Conservation (phyloP, 2,113 vertebrate genomes). For the Anhinga rufa region DNA sequence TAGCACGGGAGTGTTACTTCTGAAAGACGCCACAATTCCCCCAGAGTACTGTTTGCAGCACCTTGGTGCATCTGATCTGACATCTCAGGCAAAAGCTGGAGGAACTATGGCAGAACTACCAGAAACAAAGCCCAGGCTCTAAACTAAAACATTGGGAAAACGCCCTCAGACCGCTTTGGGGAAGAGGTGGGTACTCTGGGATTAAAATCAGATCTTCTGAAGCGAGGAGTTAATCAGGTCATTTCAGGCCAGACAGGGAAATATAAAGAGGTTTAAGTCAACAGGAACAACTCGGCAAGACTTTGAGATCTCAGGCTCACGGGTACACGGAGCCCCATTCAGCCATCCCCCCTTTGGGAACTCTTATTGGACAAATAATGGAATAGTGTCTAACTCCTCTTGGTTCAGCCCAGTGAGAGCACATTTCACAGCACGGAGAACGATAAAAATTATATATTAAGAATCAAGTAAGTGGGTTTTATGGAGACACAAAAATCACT, state of each 20-base stretch:
- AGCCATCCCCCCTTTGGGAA: neutral
- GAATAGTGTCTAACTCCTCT: accelerated
- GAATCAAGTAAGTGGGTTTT: neutral
- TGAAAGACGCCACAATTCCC: neutral
- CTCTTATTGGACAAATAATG: accelerated
- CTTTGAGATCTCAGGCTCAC: neutral
- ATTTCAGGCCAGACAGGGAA: neutral
- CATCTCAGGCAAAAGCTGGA: neutral
- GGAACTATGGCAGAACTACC: neutral
- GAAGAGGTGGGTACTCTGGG: neutral
- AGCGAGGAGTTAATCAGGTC: neutral
- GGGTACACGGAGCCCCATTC: accelerated
- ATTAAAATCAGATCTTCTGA: neutral
- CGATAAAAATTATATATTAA: neutral
- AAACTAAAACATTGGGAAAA: neutral
- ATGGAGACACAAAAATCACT: neutral
- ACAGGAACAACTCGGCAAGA: neutral
- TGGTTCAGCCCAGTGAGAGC: neutral
- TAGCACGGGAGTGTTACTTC: neutral
- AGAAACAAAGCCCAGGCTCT: neutral
- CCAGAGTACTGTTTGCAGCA: neutral
- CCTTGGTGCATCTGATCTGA: neutral
- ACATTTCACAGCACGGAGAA: neutral
- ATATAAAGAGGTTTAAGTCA: neutral
- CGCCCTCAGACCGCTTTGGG: neutral